These are phyloP conservation scores for Schizaphis graminum DNA, from an alignment of 2,888 invertebrate genomes.

Conservation along the genomic window DNA sequence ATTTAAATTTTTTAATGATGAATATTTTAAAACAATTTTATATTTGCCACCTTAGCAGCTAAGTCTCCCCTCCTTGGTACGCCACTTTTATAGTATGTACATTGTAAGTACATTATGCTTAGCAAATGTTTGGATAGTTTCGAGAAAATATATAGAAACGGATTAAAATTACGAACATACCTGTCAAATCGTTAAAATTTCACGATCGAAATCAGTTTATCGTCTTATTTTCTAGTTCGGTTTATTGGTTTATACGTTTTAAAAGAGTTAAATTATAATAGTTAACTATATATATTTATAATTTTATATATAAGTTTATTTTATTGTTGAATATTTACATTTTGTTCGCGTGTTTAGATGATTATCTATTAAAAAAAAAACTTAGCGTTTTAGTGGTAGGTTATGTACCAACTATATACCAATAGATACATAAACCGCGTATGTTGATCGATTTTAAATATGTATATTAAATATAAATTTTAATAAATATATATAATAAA, in stretches of 20 bases:
- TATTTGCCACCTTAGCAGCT: background rate
- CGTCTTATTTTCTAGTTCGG: conserved; percentile 2
- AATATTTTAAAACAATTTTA: background rate
- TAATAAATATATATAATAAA: background rate
- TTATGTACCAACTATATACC: background rate
- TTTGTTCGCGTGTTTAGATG: background rate
- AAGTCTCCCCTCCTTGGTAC: background rate
- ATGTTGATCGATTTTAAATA: background rate
- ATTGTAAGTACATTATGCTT: background rate
- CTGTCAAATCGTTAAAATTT: conserved; percentile 31
- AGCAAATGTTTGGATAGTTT: background rate
- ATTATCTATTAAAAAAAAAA: conserved; percentile 12
- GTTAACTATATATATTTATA: background rate
- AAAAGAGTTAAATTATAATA: background rate
- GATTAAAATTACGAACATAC: background rate
- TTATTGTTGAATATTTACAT: conserved; percentile 30
- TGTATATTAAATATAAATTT: conserved; percentile 1
- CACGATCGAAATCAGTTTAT: background rate
- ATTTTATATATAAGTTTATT: background rate
- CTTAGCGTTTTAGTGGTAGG: background rate
- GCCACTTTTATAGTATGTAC: background rate
- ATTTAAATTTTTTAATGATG: background rate
- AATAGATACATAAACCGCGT: background rate
- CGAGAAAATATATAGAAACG: background rate
- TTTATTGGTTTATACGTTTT: conserved; percentile 29